Evolutionary conservation across 2,797 vertebrate species (phyloP).

Genomic region (Xyrichtys novacula): DNA sequence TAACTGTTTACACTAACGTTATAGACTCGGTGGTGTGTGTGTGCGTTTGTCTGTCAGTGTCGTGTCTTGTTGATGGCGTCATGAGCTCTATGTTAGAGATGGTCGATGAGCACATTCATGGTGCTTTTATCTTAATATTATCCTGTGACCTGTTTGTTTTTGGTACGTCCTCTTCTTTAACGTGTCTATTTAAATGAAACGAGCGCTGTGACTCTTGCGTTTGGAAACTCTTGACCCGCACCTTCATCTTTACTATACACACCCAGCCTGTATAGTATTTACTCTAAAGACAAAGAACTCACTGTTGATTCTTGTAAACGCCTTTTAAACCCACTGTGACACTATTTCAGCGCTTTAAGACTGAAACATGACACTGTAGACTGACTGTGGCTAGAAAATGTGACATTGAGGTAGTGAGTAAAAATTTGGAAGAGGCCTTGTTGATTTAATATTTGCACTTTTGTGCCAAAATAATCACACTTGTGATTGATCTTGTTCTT

Average conservation of each 20-base stretch:
- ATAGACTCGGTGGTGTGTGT: constrained; percentile 16
- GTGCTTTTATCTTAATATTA: constrained; percentile 58
- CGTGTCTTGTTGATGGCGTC: constrained; percentile 53
- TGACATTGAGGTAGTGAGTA: constrained; percentile 3
- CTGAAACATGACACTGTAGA: constrained; percentile 48
- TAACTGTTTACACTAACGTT: constrained; percentile 48
- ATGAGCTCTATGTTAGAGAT: constrained; percentile 83
- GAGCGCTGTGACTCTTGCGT: constrained; percentile 36
- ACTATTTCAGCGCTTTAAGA: constrained; percentile 42
- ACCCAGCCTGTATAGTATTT: constrained; percentile 45
- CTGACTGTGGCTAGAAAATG: constrained; percentile 14
- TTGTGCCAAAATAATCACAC: constrained; percentile 18
- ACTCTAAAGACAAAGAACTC: constrained; percentile 41
- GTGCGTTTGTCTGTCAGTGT: constrained; percentile 47
- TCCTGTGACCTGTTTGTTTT: not conserved
- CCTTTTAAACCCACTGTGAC: constrained; percentile 76
- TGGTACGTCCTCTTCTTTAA: not conserved
- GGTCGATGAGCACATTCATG: constrained; percentile 74
- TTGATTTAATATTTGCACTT: constrained; percentile 19
- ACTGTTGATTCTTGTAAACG: constrained; percentile 54
- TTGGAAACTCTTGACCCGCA: constrained; percentile 41
- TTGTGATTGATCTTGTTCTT: constrained; percentile 9
- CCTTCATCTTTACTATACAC: constrained; percentile 57
- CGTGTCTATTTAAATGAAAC: constrained; percentile 39
- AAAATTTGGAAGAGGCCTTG: constrained; percentile 49